Percentiles rank a stretch among this genome's conserved stretches.
phyloP scores from a whole-genome alignment of 1,140 invertebrate genomes.

The Neocloeon triangulifer region DNA sequence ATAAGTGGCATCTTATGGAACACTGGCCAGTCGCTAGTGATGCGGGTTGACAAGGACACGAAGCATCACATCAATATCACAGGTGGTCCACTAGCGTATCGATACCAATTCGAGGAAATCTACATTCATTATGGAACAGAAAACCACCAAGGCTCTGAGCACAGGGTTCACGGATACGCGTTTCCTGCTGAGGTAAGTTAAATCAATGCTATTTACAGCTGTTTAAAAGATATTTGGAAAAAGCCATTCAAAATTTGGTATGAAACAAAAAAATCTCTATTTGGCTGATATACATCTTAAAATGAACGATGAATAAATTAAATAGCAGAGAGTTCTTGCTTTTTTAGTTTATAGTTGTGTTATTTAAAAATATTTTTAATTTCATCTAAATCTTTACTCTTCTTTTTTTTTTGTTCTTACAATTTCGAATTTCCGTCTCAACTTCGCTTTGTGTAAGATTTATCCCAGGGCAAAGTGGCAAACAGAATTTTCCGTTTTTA shows the following conservation, averaged over 20 bases:
- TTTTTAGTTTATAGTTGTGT: no score
- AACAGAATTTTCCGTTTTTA: no score
- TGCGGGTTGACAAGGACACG: conserved; percentile 66
- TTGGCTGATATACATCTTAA: no score
- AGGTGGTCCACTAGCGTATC: conserved; percentile 85
- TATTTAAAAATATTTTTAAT: no score
- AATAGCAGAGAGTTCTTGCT: no score
- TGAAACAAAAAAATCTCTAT: not conserved
- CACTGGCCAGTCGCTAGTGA: conserved; percentile 75
- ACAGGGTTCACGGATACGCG: conserved; percentile 73
- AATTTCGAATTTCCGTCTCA: no score
- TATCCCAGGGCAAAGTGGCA: no score
- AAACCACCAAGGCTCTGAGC: conserved; percentile 74
- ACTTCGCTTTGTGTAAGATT: no score
- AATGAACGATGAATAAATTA: no score
- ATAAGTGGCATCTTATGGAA: conserved; percentile 69
- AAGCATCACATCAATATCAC: conserved; percentile 76
- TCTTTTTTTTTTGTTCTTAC: no score
- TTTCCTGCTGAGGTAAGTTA: conserved; percentile 80
- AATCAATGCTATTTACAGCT: conserved; percentile 9
- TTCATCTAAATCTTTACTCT: no score
- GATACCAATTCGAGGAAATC: conserved; percentile 83
- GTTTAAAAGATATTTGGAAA: not conserved
- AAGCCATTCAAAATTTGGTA: not conserved
- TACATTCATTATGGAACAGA: conserved; percentile 84